Evolutionary conservation across 1,140 invertebrate genomes (phyloP), one percentile per base, ranked within the genome.

Genomic region (Phymastichus coffea): DNA sequence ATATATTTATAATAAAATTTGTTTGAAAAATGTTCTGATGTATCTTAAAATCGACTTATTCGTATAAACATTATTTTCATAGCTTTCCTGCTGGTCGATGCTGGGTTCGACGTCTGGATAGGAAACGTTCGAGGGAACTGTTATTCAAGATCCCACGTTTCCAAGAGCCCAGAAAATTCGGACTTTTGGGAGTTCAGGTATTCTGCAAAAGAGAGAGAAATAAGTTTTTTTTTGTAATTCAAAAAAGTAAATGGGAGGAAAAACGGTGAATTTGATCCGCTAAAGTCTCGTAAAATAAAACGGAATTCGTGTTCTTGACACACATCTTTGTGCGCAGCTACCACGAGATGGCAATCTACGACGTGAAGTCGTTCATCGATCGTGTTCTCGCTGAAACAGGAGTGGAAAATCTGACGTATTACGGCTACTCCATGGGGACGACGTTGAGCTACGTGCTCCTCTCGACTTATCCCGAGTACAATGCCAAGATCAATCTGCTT

Each of bases 21-120:
- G 3, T 19, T n/a, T n/a, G n/a, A n/a, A n/a, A n/a, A n/a, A n/a
- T n/a, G n/a, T n/a, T n/a, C n/a, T n/a, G n/a, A n/a, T n/a, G n/a
- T n/a, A n/a, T n/a, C n/a, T n/a, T n/a, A n/a, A n/a, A n/a, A n/a
- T n/a, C n/a, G n/a, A n/a, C n/a, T n/a, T n/a, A n/a, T n/a, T n/a
- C n/a, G n/a, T n/a, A n/a, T n/a, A n/a, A n/a, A n/a, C n/a, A n/a
- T 37, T 49, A 23, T 20, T 43, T 60, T 57, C 30, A 9, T 38
- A 67, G 76, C 68, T 1, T 83, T 79, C 55, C 72, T 85, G 10
- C 71, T 91, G 46, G 83, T 87, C 9, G 87, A 91, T 67, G 81
- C 81, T 2, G 88, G 89, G 2, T 88, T 87, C 61, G 90, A 93
- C 73, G 84, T 92, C 14, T 87, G 85, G 85, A 63, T 85, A 57